Base-by-base conservation (phyloP, 2,888 invertebrate species). In the Choristoneura rosaceana region DNA sequence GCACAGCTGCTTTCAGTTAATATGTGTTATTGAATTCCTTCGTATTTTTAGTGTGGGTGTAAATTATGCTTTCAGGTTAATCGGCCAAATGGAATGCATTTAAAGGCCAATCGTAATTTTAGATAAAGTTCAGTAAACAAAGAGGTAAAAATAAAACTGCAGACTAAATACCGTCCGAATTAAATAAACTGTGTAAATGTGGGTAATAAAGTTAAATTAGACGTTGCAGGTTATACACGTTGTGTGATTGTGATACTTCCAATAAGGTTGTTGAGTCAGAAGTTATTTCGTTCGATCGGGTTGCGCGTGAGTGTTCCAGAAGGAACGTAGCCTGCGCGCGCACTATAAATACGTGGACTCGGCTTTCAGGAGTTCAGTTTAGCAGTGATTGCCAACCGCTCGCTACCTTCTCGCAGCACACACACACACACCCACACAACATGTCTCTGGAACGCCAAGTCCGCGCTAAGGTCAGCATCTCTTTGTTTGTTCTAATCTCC, bases 391-490 rank as follows among this genome's bases (percentile, higher is more conserved):
- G 82, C 84, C 82, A 82, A 81, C 80, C 78, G 81, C 85, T 89
- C 85, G 86, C 83, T 80, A 86, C 85, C 87, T 83, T 85, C 84
- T 83, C 83, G 83, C 83, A 82, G 80, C 78, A 80, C 68, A 82
- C 79, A 85, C 82, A 84, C 82, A 84, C 79, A 84, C 80, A 84
- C 82, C 78, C 84, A 86, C 84, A 87, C 85, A 90, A 94, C 89
- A 98, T 98, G 98, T 97, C 98, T 96, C 96, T 98, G 93, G 97
- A 98, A 96, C 97, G 98, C 94, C 97, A 97, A 96, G 97, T 98
- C 94, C 97, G 97, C 90, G 96, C 96, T 90, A 98, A 98, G 97
- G 98, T 98, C 92, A 95, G 95, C 76, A 77, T 74, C 69, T 77
- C 85, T 73, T 77, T 78, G 76, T 76, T 74, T 73, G 73, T 74